Base-by-base conservation (phyloP, 2,797 vertebrate species). In the Bovichtus variegatus region DNA sequence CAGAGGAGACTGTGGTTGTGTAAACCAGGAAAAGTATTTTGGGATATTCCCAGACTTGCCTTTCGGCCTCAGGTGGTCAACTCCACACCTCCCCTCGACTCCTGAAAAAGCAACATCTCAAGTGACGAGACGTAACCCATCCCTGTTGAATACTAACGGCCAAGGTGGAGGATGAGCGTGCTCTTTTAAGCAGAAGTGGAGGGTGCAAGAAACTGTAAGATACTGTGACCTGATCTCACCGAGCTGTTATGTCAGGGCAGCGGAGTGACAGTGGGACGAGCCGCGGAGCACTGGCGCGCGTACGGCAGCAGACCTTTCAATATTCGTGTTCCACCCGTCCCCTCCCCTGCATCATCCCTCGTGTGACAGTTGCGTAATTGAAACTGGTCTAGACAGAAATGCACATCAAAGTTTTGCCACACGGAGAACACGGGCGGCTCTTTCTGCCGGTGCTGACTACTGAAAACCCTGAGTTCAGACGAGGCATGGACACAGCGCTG, bases 1-100 rank as follows among this genome's bases (percentile, higher is more conserved):
- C 61, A 44, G 61, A 72, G 62, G 40, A 27, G 23, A 54, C 10
- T 0, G 74, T 5, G 46, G 53, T 80, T 80, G 47, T 59, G 78
- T 46, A 80, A 83, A 80, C 8, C 9, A 80, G 40, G 53, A 29
- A 34, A 86, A 72, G 78, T 88, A 83, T 90, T 90, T 89, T 85
- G n/a, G 82, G 74, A 78, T 71, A 10, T 51, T 76, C 73, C 49
- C 53, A 74, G 71, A 80, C 51, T 75, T 67, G 72, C 25, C 40
- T 80, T 73, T 53, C 58, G 63, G 31, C 84, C 53, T 85, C 70
- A 83, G 60, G 82, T 79, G 72, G 74, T 72, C 43, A 36, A 15
- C 60, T 72, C 41, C 71, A 21, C 71, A 23, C 69, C 29, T 3
- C 64, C 67, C 19, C 46, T 84, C 31, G n/a, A 60, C 68, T 81